Conservation (phyloP, 2,797 vertebrate species). For the Gadopsis marmoratus region DNA sequence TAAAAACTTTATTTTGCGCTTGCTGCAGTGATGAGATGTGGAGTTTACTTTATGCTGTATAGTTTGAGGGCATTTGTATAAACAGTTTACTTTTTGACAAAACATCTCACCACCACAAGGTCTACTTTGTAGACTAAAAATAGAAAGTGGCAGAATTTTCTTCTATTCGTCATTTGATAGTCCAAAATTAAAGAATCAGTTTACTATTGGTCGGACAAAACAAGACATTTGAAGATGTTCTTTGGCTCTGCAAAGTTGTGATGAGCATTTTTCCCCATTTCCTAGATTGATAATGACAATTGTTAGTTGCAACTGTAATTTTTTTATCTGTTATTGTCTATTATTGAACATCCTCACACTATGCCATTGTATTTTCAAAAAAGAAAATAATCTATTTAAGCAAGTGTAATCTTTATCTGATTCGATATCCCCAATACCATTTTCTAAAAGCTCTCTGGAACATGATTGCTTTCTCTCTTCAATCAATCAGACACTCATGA, state of each 20-base stretch:
- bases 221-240: background rate
- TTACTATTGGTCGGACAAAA: too few relatives aligned
- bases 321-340: background rate
- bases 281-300: background rate
- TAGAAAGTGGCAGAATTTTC: background rate
- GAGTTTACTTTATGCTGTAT: background rate
- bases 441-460: background rate
- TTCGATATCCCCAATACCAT: background rate
- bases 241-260: too few relatives aligned
- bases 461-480: background rate
- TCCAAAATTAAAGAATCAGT: too few relatives aligned
- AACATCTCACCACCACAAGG: background rate
- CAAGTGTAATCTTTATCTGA: background rate
- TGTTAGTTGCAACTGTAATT: background rate
- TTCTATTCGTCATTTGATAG: background rate
- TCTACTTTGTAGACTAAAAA: too few relatives aligned
- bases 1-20: too few relatives aligned
- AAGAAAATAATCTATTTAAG: background rate
- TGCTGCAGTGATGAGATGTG: background rate
- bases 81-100: background rate
- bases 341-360: background rate
- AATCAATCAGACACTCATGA: constrained; percentile 13
- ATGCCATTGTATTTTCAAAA: background rate
- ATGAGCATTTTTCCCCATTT: background rate
- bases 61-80: background rate